A percentile compares a stretch with the other conserved stretches of the same genome.
phyloP scores from a whole-genome alignment of 35 echinoderm and acorn worm genomes.

The Diadema setosum region DNA sequence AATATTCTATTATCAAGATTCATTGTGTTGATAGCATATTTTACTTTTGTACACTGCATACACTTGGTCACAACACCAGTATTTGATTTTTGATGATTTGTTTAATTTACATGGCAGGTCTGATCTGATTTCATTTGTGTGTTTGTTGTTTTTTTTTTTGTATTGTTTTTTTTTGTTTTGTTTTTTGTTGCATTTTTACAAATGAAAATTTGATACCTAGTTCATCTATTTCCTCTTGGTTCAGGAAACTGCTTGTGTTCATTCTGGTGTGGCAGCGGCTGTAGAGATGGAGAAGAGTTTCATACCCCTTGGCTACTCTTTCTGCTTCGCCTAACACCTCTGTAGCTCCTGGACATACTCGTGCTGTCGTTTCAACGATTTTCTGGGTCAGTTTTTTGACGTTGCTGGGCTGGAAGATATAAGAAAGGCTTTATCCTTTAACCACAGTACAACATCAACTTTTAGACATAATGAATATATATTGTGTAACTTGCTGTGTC shows the following conservation, averaged over 20 bases:
- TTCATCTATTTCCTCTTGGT: background rate
- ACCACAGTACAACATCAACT: background rate
- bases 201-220: too few relatives aligned
- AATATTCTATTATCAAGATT: background rate
- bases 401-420: background rate
- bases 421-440: background rate
- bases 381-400: too few relatives aligned
- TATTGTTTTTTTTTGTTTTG: too few relatives aligned
- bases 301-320: background rate
- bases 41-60: too few relatives aligned
- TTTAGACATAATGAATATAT: background rate
- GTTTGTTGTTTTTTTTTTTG: too few relatives aligned
- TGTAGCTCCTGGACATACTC: background rate
- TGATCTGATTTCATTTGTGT: too few relatives aligned
- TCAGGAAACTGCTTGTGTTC: background rate
- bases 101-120: too few relatives aligned
- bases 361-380: background rate
- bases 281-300: background rate
- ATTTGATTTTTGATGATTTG: too few relatives aligned
- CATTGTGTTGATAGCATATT: too few relatives aligned
- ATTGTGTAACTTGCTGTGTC: background rate
- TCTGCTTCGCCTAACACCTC: background rate
- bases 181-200: too few relatives aligned
- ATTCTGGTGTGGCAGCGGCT: background rate
- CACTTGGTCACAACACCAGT: too few relatives aligned